These are phyloP conservation scores for Tragelaphus scriptus DNA, from an alignment of 2,113 vertebrate genomes.

Conservation along the genomic window DNA sequence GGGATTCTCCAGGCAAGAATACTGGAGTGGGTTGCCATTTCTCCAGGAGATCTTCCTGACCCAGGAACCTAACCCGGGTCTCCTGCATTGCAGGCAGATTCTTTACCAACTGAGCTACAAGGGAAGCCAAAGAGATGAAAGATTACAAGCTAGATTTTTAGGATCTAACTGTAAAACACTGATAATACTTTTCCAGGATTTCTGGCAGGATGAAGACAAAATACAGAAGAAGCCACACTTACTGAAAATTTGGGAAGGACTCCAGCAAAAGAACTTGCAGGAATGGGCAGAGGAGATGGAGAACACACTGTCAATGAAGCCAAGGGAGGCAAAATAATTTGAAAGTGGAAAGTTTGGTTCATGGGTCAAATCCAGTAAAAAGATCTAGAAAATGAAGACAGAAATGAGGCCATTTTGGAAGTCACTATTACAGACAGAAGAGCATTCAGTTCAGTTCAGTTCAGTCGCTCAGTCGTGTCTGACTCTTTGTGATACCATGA, in stretches of 20 bases:
- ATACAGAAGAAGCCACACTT: not conserved
- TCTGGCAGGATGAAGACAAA: not conserved
- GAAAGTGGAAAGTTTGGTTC: not conserved
- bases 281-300: not conserved
- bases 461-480: no score
- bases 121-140: not conserved
- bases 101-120: not conserved
- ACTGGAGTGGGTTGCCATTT: not conserved
- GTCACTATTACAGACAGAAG: conserved; percentile 5
- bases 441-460: not conserved
- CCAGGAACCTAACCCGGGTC: not conserved
- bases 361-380: not conserved
- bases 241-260: not conserved
- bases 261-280: not conserved
- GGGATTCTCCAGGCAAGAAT: not conserved
- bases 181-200: not conserved
- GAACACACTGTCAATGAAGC: not conserved
- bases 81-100: not conserved
- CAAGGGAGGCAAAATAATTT: not conserved
- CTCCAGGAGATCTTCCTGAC: not conserved
- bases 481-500: no score
- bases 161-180: not conserved
- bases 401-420: not conserved
- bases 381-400: not conserved
- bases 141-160: not conserved